Evolutionary conservation across 37 sponge, comb jelly and placozoan species (phyloP), one percentile per base, ranked within the genome.

Genomic region (Petrosia ficiformis): DNA sequence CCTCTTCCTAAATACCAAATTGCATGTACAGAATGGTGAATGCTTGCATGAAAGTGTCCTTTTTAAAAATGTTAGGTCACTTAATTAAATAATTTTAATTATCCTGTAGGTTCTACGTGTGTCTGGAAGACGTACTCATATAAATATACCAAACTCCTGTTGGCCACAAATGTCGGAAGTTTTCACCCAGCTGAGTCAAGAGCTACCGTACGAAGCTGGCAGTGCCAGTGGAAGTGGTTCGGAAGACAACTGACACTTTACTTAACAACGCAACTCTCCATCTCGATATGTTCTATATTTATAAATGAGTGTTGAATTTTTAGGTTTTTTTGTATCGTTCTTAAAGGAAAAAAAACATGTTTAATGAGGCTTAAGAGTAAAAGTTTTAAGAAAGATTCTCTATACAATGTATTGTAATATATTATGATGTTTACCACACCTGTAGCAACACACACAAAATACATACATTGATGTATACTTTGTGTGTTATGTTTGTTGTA

Each of bases 81-180:
- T 67, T n/a, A 68, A 29, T 39, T 1, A 14, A 2, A 41, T 41
- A 69, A 48, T 43, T 19, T 4, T 39, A 28, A 4, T 36, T 14
- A 65, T 37, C 22, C 61, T 25, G 33, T 44, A 74, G 83, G 78
- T 76, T n/a, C 36, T 64, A 35, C 64, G 61, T 10, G n/a, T n/a
- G n/a, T 35, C 39, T 77, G 77, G 86, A 26, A 60, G 92, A 41
- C 70, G 87, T 0, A 73, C 72, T 35, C 84, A 87, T 58, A 80
- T 92, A 70, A 92, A 92, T 78, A 84, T 92, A 56, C 93, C 93
- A 8, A 87, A 92, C 59, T 59, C 48, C 32, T 87, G 84, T 75
- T 92, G 93, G 93, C 25, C 73, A 35, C 72, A 87, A 66, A 84
- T 87, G 68, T 80, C 64, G 0, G 74, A 76, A 29, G 84, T 81